A percentile compares a stretch with the other conserved stretches of the same genome.
Evolutionary conservation across 2,113 vertebrate species (phyloP).

Genomic region (Tapirus terrestris): DNA sequence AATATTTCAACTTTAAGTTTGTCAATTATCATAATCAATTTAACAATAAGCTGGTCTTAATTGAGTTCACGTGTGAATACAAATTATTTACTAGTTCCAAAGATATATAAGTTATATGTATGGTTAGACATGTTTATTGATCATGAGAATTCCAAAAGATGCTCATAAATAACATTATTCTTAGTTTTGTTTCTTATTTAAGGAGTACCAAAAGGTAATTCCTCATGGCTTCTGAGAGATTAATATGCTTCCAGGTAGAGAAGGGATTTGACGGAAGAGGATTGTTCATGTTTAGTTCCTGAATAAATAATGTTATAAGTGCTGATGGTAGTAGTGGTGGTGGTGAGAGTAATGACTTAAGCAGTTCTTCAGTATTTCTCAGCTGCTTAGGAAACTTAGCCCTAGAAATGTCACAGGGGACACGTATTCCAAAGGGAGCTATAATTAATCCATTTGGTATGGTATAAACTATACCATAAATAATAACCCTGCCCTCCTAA

Average conservation of each 20-base stretch:
- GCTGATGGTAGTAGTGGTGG: not conserved
- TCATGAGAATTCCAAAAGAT: conserved; percentile 49
- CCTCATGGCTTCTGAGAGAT: conserved; percentile 35
- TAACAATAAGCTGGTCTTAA: conserved; percentile 50
- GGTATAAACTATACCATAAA: not conserved
- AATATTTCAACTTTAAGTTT: conserved; percentile 59
- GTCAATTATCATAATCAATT: conserved; percentile 3
- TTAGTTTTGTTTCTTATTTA: conserved; percentile 38
- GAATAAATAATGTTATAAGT: conserved; percentile 24
- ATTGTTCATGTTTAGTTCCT: conserved; percentile 29
- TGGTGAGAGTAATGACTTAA: conserved; percentile 37
- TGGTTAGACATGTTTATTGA: conserved; percentile 38
- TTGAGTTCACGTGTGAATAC: conserved; percentile 33
- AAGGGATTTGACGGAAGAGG: conserved; percentile 6
- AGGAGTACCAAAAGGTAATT: not conserved
- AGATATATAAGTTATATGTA: not conserved
- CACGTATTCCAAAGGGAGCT: not conserved
- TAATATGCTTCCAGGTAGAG: not conserved
- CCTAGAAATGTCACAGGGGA: not conserved
- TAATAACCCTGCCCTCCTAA: not conserved
- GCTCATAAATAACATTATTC: conserved; percentile 47
- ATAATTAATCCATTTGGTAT: not conserved
- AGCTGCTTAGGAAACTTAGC: not conserved
- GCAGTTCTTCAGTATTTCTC: conserved; percentile 35
- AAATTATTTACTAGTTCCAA: conserved; percentile 48